These are phyloP conservation scores for Tortricodes alternella DNA, from an alignment of 2,888 invertebrate species.

Conservation along the genomic window DNA sequence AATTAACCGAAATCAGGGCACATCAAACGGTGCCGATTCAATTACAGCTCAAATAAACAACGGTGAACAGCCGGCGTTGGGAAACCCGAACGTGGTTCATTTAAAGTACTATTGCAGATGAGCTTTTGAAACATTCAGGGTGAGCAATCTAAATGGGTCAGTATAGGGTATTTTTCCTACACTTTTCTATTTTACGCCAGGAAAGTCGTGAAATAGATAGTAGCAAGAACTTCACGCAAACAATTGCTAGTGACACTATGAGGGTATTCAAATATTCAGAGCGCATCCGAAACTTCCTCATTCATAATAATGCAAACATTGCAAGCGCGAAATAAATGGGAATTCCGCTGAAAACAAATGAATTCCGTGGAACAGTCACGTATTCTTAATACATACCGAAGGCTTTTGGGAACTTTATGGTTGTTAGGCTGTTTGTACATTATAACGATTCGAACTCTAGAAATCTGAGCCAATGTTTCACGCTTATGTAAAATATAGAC, in stretches of 20 bases:
- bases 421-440: no score
- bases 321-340: neutral
- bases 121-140: no score
- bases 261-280: neutral
- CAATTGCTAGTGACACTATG: neutral
- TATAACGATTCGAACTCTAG: no score
- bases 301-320: conserved; percentile 5
- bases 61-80: neutral
- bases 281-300: conserved; percentile 6
- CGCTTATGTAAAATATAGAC: no score
- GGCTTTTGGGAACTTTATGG: no score
- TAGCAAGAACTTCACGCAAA: neutral
- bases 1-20: neutral
- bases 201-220: no score
- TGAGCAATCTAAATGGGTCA: no score
- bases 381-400: no score
- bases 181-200: no score
- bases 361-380: neutral
- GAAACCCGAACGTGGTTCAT: neutral
- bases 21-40: neutral
- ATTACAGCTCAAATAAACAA: neutral
- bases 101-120: no score
- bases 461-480: no score
- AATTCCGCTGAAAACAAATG: neutral
- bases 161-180: no score